phyloP scores from a whole-genome alignment of 2,797 vertebrate genomes.

The Heteromormyrus szaboi region DNA sequence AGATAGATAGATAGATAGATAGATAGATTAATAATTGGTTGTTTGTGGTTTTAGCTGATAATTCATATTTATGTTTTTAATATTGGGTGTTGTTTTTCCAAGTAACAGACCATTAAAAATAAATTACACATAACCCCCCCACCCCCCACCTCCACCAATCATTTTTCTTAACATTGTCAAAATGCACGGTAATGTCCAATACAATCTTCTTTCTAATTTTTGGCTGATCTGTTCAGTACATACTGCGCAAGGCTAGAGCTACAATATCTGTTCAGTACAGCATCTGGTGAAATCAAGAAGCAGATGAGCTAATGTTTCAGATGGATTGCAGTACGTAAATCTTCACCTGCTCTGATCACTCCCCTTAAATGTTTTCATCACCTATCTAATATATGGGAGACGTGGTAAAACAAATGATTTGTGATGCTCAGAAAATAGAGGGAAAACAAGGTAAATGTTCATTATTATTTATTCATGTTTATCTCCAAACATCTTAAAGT shows the following conservation, averaged over 20 bases:
- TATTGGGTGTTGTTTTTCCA: not conserved
- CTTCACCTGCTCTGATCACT: not conserved
- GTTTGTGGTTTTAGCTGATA: not conserved
- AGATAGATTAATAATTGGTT: not conserved
- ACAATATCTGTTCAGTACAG: not conserved
- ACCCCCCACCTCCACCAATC: not conserved
- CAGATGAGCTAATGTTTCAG: not conserved
- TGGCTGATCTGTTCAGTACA: not conserved
- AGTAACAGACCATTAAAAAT: not conserved
- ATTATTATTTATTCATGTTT: not conserved
- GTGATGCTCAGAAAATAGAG: not conserved
- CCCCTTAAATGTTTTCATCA: not conserved
- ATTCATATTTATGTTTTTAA: not conserved
- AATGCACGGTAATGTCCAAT: not conserved
- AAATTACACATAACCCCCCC: not conserved
- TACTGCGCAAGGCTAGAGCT: not conserved
- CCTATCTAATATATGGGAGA: not conserved
- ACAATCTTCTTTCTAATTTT: not conserved
- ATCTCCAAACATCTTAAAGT: not conserved
- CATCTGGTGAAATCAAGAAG: not conserved
- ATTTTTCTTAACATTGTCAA: not conserved
- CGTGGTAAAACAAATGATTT: not conserved
- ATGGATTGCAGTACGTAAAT: not conserved
- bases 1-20: not conserved
- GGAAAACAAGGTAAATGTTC: not conserved